phyloP scores from a whole-genome alignment of 2,113 vertebrate genomes.

The Pampusana beccarii region DNA sequence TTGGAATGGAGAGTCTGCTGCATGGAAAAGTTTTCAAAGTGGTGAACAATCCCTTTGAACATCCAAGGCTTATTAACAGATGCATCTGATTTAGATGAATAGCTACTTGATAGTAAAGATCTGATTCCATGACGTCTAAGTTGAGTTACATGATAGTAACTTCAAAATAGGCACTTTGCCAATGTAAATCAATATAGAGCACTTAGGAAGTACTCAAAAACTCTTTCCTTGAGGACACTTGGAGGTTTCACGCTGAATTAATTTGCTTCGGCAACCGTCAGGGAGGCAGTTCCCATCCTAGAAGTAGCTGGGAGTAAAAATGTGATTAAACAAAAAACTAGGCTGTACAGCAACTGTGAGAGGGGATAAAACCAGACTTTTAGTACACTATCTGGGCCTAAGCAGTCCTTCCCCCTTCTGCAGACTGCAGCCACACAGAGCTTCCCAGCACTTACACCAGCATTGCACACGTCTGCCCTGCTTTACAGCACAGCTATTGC shows the following conservation, averaged over 20 bases:
- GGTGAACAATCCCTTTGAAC: background rate
- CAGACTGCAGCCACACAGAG: accelerated
- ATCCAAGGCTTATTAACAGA: background rate
- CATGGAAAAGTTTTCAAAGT: background rate
- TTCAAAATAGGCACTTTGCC: background rate
- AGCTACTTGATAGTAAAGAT: background rate
- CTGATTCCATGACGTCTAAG: background rate
- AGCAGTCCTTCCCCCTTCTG: background rate
- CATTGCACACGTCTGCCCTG: accelerated
- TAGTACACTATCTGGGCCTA: accelerated
- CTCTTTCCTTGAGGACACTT: background rate
- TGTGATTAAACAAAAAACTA: background rate
- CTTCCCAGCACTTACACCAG: background rate
- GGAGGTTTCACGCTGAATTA: background rate
- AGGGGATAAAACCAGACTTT: background rate
- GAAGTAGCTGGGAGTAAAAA: background rate
- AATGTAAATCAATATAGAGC: background rate
- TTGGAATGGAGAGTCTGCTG: accelerated
- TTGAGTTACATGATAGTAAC: background rate
- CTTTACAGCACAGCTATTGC: background rate
- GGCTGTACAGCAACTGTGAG: background rate
- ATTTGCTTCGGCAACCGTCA: background rate
- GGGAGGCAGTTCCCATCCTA: background rate
- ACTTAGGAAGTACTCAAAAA: background rate
- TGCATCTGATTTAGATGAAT: background rate